These are phyloP conservation scores for Lethrus apterus DNA, from an alignment of 1,140 invertebrate species.

Conservation along the genomic window DNA sequence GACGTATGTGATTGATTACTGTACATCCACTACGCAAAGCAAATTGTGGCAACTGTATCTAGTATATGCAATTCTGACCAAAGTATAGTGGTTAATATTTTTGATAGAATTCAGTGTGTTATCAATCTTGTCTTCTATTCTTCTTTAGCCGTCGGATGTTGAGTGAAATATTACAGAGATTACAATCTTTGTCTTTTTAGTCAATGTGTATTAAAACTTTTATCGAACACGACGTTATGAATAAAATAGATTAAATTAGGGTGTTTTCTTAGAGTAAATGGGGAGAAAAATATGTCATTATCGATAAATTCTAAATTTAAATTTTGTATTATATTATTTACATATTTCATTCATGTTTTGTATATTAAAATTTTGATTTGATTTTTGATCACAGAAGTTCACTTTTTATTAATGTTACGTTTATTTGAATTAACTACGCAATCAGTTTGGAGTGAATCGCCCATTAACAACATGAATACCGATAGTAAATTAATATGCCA, in stretches of 20 bases:
- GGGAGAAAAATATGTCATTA: too few species aligned
- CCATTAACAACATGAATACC: too few species aligned
- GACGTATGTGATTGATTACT: slow-evolving; percentile 26
- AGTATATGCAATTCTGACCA: slow-evolving; percentile 24
- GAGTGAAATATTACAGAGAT: slow-evolving; percentile 22
- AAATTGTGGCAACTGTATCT: slow-evolving; percentile 29
- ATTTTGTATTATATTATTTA: too few species aligned
- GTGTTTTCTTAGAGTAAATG: too few species aligned
- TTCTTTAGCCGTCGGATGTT: slow-evolving; percentile 15
- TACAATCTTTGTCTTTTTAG: slow-evolving; percentile 6
- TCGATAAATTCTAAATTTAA: too few species aligned
- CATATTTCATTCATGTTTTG: too few species aligned
- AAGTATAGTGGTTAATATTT: slow-evolving; percentile 27
- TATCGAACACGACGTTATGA: slow-evolving; percentile 14
- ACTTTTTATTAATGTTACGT: too few species aligned
- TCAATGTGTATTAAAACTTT: slow-evolving; percentile 17
- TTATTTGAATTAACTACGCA: too few species aligned
- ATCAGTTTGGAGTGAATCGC: too few species aligned
- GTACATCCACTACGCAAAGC: slow-evolving; percentile 26
- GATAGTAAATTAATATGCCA: too few species aligned
- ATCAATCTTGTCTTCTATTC: slow-evolving; percentile 27
- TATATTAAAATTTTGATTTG: too few species aligned
- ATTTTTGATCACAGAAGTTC: too few species aligned
- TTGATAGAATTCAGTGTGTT: slow-evolving; percentile 26
- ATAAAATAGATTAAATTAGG: slow-evolving; percentile 17